phyloP scores from a whole-genome alignment of 1,140 invertebrate genomes.

The Ceratosolen solmsi region DNA sequence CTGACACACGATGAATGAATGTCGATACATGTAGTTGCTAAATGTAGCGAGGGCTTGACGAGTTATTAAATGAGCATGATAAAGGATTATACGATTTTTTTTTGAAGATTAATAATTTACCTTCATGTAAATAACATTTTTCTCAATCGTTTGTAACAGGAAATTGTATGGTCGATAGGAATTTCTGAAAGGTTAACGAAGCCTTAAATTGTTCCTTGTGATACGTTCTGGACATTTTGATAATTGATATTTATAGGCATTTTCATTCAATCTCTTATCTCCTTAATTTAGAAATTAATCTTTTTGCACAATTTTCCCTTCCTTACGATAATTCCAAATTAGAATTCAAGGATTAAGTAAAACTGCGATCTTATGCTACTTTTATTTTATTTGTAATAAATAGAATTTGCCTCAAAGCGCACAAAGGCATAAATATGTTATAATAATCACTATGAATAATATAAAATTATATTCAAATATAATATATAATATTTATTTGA shows the following conservation, averaged over 20 bases:
- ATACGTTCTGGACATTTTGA: not conserved
- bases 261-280: not conserved
- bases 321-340: not conserved
- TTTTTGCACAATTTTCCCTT: not conserved
- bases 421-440: no score
- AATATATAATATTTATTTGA: no score
- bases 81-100: constrained; percentile 15
- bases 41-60: not conserved
- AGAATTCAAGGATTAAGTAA: not conserved
- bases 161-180: not conserved
- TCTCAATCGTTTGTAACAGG: not conserved
- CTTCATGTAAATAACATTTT: not conserved
- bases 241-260: not conserved
- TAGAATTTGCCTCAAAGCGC: not conserved
- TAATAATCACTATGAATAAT: no score
- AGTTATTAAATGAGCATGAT: constrained; percentile 18
- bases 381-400: not conserved
- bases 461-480: no score
- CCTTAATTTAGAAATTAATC: not conserved
- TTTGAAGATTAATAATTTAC: not conserved
- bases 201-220: not conserved
- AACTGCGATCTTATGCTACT: not conserved
- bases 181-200: not conserved
- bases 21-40: constrained; percentile 1
- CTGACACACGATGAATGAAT: not conserved